Evolutionary conservation across 2,797 vertebrate genomes (phyloP).

Genomic region (Chaenodraco wilsoni): DNA sequence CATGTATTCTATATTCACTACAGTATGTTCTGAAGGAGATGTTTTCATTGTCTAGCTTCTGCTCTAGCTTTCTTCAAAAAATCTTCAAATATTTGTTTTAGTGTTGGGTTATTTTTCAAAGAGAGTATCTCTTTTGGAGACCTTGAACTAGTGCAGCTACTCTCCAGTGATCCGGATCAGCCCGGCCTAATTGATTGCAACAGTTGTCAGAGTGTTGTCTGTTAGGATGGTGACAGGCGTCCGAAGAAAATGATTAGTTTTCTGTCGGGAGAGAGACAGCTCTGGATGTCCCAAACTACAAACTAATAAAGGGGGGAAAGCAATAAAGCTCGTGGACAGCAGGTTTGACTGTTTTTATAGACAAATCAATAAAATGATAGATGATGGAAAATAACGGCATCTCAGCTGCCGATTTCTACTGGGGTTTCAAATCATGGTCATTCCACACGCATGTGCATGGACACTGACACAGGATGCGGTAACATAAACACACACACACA

Average conservation of each 20-base stretch:
- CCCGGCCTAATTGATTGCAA: slow-evolving; percentile 75
- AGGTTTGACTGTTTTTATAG: slow-evolving; percentile 84
- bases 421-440: slow-evolving; percentile 68
- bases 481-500: slow-evolving; percentile 1
- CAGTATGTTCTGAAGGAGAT: not conserved
- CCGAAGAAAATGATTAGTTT: slow-evolving; percentile 82
- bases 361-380: slow-evolving; percentile 86
- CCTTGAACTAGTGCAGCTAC: slow-evolving; percentile 24
- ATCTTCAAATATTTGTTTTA: not conserved
- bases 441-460: not conserved
- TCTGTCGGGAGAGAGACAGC: slow-evolving; percentile 75
- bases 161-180: slow-evolving; percentile 56
- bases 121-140: slow-evolving; percentile 10
- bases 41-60: slow-evolving; percentile 5
- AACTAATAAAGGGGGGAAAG: slow-evolving; percentile 83
- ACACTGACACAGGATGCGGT: too few relatives aligned
- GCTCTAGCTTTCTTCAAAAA: not conserved
- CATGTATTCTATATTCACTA: not conserved
- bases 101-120: too few relatives aligned
- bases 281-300: slow-evolving; percentile 82
- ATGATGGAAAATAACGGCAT: slow-evolving; percentile 81
- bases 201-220: slow-evolving; percentile 81
- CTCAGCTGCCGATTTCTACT: slow-evolving; percentile 75
- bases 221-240: slow-evolving; percentile 76
- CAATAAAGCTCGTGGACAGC: slow-evolving; percentile 82